Conservation (phyloP, 2,888 invertebrate genomes). For the Amphipyra berbera region DNA sequence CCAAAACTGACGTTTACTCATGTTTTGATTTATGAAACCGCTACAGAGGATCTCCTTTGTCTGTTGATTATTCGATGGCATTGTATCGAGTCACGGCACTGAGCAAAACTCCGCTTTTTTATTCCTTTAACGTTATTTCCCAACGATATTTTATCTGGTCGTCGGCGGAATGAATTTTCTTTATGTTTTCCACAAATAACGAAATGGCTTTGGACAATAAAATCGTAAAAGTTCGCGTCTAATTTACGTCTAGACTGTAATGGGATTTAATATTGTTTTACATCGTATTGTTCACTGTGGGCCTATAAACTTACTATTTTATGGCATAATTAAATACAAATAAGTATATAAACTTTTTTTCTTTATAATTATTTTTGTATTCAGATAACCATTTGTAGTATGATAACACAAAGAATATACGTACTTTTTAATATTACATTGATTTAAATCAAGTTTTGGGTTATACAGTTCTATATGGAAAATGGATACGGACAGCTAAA, state of each 20-base stretch:
- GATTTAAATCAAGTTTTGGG: too few relatives aligned
- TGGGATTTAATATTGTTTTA: slow-evolving; percentile 50
- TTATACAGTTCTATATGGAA: too few relatives aligned
- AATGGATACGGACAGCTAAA: too few relatives aligned
- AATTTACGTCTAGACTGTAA: slow-evolving; percentile 68
- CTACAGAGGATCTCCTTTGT: slow-evolving; percentile 67
- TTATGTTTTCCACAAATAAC: slow-evolving; percentile 67
- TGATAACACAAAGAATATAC: too few relatives aligned
- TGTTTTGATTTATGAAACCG: slow-evolving; percentile 78
- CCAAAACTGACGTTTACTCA: slow-evolving; percentile 79
- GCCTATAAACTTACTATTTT: slow-evolving; percentile 8
- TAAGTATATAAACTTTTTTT: background rate
- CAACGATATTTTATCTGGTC: slow-evolving; percentile 64
- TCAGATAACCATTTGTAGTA: too few relatives aligned
- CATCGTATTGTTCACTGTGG: slow-evolving; percentile 14
- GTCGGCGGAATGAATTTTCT: slow-evolving; percentile 67
- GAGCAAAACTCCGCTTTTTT: slow-evolving; percentile 60
- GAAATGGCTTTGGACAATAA: slow-evolving; percentile 62
- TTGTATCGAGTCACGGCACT: slow-evolving; percentile 52
- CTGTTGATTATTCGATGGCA: slow-evolving; percentile 68
- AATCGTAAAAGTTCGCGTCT: slow-evolving; percentile 69
- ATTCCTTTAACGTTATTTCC: slow-evolving; percentile 60
- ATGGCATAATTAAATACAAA: background rate
- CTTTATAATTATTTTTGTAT: too few relatives aligned
- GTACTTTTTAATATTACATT: too few relatives aligned